Percentiles rank a stretch among this genome's conserved stretches.
These are phyloP conservation scores for Aradus depressus DNA, from an alignment of 2,888 invertebrate genomes.

Conservation along the genomic window DNA sequence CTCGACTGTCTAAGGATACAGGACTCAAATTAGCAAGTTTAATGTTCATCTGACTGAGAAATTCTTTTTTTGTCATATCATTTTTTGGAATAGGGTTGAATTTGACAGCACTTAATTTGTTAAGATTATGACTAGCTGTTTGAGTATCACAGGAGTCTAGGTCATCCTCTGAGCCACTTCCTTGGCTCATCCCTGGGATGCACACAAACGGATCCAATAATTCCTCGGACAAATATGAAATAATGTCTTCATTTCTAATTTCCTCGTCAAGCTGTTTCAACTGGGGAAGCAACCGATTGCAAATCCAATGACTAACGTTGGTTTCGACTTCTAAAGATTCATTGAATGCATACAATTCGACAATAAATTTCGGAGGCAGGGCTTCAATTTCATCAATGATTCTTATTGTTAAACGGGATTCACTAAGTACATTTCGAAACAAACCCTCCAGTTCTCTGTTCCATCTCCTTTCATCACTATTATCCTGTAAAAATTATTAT, in stretches of 20 bases:
- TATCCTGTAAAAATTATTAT: conserved; percentile 12
- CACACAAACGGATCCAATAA: conserved; percentile 2
- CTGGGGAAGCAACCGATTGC: background rate
- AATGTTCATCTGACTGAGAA: no score
- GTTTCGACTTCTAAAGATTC: conserved; percentile 12
- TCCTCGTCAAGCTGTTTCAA: conserved; percentile 1
- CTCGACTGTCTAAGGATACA: no score
- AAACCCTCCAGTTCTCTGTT: conserved; percentile 1
- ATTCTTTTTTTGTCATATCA: no score
- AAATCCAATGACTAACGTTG: conserved; percentile 12
- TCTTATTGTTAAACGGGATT: conserved; percentile 9
- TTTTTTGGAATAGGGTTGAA: no score
- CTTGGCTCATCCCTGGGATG: no score
- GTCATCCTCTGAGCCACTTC: no score
- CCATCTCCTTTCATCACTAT: conserved; percentile 4
- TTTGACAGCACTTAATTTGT: no score
- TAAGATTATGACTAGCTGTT: no score
- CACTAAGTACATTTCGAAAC: conserved; percentile 4
- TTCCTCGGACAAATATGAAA: conserved; percentile 3
- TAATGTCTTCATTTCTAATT: background rate
- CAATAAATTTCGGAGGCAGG: conserved; percentile 10
- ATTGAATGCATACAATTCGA: conserved; percentile 12
- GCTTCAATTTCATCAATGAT: conserved; percentile 3
- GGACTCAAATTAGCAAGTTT: no score
- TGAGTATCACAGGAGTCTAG: no score